Evolutionary conservation across 2,888 invertebrate genomes (phyloP), one percentile per base, ranked within the genome.

Genomic region (Nycteola revayana): DNA sequence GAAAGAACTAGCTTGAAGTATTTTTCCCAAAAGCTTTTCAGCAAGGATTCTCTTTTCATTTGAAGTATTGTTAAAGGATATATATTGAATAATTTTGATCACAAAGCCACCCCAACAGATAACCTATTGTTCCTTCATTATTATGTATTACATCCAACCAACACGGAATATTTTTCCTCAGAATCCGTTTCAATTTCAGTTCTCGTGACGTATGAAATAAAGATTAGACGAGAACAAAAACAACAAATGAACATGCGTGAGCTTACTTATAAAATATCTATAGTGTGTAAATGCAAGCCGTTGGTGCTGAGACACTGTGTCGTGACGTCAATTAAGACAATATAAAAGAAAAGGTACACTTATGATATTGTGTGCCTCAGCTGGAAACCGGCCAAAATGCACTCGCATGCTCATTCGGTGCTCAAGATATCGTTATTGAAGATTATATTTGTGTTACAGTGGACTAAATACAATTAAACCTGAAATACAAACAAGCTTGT

Each of bases 171-270:
- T 20, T 17, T 56, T 68, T 75, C 76, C 72, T 77, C 75, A 75
- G 68, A 57, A 66, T 73, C 72, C 68, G 66, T 65, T 50, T 48
- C 49, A 60, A 54, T 60, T 57, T 61, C 48, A 58, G 63, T 72
- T 69, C 66, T 75, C 68, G 67, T 66, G 67, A 64, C 64, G 61
- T 69, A 73, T 74, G 71, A 66, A 66, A 49, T 50, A 51, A 57
- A 75, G 58, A 74, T 76, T 75, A 70, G 63, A 69, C 71, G 63
- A 73, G 73, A 71, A 70, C 59, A 55, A 60, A 14, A 61, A 67
- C 78, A 79, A 75, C 82, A 78, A 83, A 83, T 84, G 82, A 84
- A 75, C 82, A 84, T 85, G 80, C 84, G 78, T 70, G 78, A 64
- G 72, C 71, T 45, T 39, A 37, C 40, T 45, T 47, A 32, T 45